These are phyloP conservation scores for Emberiza fucata DNA, from an alignment of 2,113 vertebrate species.

Conservation along the genomic window DNA sequence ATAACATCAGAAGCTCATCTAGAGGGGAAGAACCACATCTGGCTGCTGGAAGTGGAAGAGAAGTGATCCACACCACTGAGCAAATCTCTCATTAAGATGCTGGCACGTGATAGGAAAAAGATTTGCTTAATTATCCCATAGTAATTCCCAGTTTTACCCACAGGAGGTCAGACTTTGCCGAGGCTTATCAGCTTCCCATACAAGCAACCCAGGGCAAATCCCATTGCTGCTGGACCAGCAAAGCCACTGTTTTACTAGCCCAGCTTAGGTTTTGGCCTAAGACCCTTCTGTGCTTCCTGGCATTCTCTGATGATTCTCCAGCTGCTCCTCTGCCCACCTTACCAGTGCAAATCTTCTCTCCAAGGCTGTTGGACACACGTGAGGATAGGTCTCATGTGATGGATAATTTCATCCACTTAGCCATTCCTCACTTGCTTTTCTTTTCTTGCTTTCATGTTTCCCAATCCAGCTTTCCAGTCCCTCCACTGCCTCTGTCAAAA, in stretches of 20 bases:
- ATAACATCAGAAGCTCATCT: not conserved
- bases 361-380: not conserved
- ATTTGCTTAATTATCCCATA: not conserved
- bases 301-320: not conserved
- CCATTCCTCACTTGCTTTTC: not conserved
- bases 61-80: not conserved
- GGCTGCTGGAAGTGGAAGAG: not conserved
- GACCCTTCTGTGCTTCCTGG: not conserved
- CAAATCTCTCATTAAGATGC: not conserved
- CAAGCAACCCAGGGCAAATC: not conserved
- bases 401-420: not conserved
- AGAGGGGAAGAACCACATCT: not conserved
- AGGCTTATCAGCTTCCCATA: not conserved
- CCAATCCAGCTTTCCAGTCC: not conserved
- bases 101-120: not conserved
- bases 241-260: not conserved
- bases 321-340: not conserved
- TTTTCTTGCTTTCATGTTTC: not conserved
- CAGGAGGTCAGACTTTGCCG: conserved; percentile 46
- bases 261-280: not conserved
- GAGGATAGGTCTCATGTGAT: not conserved
- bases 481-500: not conserved
- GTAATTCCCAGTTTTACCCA: conserved; percentile 41
- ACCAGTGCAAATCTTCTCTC: not conserved
- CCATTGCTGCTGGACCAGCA: not conserved